Percentiles rank a stretch among this genome's conserved stretches.
phyloP scores from a whole-genome alignment of 2,113 vertebrate genomes.

The Centropus bengalensis region DNA sequence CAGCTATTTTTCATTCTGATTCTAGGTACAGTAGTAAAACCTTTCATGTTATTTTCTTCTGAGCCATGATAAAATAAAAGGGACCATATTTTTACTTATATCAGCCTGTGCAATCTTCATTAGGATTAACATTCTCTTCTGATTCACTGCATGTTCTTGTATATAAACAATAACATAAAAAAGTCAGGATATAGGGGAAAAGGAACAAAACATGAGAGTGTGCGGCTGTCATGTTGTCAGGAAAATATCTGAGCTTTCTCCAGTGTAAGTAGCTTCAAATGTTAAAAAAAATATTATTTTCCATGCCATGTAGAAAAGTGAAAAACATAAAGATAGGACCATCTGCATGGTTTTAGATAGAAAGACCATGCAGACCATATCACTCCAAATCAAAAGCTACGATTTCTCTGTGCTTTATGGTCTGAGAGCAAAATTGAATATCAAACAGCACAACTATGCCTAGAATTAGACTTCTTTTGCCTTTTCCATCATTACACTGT shows the following conservation, averaged over 20 bases:
- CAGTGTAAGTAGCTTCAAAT: neutral
- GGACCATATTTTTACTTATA: neutral
- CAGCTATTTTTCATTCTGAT: slow-evolving; percentile 13
- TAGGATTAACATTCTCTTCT: neutral
- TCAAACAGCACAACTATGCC: neutral
- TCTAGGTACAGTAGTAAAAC: neutral
- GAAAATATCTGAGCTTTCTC: slow-evolving; percentile 1
- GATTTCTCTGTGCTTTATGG: neutral
- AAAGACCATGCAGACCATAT: neutral
- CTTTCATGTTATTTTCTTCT: neutral
- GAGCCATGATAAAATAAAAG: neutral
- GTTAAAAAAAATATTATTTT: neutral
- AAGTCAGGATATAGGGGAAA: neutral
- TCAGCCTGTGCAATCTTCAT: neutral
- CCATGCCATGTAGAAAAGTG: neutral
- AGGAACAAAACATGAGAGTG: neutral
- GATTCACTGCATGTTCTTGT: neutral
- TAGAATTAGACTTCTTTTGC: neutral
- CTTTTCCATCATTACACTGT: neutral
- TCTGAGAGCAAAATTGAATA: neutral
- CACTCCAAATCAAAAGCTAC: neutral
- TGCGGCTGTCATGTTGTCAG: neutral
- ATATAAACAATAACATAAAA: neutral
- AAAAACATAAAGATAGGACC: neutral
- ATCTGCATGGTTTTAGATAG: neutral